These are phyloP conservation scores for Tetropium fuscum DNA, from an alignment of 2,888 invertebrate genomes.

Conservation along the genomic window DNA sequence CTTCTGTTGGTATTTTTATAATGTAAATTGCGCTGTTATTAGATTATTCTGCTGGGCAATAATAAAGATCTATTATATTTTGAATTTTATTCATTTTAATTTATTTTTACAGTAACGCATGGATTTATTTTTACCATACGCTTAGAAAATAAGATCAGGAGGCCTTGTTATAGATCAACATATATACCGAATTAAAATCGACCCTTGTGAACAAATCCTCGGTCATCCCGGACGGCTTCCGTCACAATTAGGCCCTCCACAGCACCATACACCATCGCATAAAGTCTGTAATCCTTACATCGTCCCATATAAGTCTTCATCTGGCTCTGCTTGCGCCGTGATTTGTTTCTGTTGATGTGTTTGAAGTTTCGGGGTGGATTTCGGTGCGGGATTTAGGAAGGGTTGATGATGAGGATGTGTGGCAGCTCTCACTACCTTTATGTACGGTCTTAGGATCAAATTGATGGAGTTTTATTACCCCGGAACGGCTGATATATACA, in stretches of 20 bases:
- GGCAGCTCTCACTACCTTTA: conserved; percentile 43
- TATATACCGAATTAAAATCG: not conserved
- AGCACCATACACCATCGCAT: not conserved
- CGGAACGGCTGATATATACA: conserved; percentile 30
- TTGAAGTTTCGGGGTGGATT: conserved; percentile 59
- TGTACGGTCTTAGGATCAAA: conserved; percentile 24
- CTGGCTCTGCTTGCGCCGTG: conserved; percentile 59
- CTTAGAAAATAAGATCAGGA: no score
- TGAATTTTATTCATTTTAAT: no score
- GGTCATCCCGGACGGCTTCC: conserved; percentile 6
- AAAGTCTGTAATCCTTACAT: conserved; percentile 56
- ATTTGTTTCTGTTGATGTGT: conserved; percentile 61
- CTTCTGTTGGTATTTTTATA: no score
- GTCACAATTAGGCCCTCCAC: conserved; percentile 19
- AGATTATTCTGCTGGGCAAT: no score
- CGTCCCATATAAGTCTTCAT: conserved; percentile 63
- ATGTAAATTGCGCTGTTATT: no score
- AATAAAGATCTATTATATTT: no score
- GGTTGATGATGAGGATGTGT: conserved; percentile 61
- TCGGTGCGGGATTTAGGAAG: conserved; percentile 56
- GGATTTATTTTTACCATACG: no score
- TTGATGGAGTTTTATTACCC: conserved; percentile 35
- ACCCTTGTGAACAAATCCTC: not conserved
- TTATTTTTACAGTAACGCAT: no score
- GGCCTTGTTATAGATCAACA: no score